A percentile compares a stretch with the other conserved stretches of the same genome.
These are phyloP conservation scores for Tricholauxania praeusta DNA, from an alignment of 2,888 invertebrate genomes.

Conservation along the genomic window DNA sequence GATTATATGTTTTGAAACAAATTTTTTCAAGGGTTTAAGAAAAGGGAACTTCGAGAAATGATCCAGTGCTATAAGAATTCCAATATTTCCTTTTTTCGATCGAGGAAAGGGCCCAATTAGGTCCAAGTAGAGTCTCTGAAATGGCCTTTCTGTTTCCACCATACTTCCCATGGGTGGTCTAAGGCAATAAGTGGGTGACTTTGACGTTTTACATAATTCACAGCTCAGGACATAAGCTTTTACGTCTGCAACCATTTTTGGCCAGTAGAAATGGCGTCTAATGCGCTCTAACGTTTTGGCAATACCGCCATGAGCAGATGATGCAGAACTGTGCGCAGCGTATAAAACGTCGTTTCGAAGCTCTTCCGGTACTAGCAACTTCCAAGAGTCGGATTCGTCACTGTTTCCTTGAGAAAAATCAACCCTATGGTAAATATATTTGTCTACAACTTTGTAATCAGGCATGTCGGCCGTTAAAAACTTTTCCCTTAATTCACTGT, in stretches of 20 bases:
- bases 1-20: too few relatives aligned
- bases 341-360: neutral
- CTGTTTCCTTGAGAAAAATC: conserved; percentile 1
- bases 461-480: neutral
- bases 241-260: conserved; percentile 20
- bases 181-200: neutral
- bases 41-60: too few relatives aligned
- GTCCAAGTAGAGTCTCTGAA: conserved; percentile 16
- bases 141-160: neutral
- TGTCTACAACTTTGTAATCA: conserved; percentile 1
- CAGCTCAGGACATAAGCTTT: neutral
- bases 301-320: conserved; percentile 36
- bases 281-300: neutral
- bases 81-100: neutral
- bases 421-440: too few relatives aligned
- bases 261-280: conserved; percentile 11
- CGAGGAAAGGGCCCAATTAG: conserved; percentile 19
- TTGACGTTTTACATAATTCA: too few relatives aligned
- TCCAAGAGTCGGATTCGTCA: conserved; percentile 25
- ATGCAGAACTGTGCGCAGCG: neutral
- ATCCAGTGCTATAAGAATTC: conserved; percentile 6
- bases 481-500: neutral
- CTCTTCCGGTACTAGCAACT: conserved; percentile 11
- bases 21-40: too few relatives aligned
- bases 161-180: conserved; percentile 14